A percentile compares a stretch with the other conserved stretches of the same genome.
Conservation (phyloP, 2,113 vertebrate genomes). For the Aspidoscelis tigris region DNA sequence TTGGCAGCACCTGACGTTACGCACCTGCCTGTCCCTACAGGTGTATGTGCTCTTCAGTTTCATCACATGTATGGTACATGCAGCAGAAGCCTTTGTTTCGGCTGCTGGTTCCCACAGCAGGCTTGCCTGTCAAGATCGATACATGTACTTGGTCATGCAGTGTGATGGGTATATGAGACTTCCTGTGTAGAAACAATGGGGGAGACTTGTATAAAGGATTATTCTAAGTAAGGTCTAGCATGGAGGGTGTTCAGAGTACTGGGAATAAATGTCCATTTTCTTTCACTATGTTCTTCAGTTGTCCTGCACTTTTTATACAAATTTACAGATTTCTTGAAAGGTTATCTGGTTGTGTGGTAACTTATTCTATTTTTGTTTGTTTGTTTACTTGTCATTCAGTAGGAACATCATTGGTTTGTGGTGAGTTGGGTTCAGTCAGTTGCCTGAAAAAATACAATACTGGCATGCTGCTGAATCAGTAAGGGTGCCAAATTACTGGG, state of each 20-base stretch:
- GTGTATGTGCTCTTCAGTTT: not conserved
- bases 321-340: slow-evolving; percentile 8
- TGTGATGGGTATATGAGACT: not conserved
- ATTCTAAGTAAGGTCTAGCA: not conserved
- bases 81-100: not conserved
- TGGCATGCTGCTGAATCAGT: not conserved
- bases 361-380: not conserved
- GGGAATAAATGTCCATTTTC: not conserved
- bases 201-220: not conserved
- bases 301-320: not conserved
- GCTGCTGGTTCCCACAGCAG: not conserved
- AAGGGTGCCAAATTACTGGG: not conserved
- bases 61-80: not conserved
- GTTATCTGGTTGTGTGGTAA: not conserved
- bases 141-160: not conserved
- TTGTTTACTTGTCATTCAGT: not conserved
- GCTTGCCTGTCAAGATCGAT: not conserved
- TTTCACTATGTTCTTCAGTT: not conserved
- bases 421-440: not conserved
- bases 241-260: not conserved
- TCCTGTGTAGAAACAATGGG: not conserved
- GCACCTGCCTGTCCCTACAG: not conserved
- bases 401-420: not conserved
- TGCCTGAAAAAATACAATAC: not conserved
- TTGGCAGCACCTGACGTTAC: too few species aligned